Evolutionary conservation across 1,140 invertebrate species (phyloP).

Genomic region (Hypothenemus hampei): DNA sequence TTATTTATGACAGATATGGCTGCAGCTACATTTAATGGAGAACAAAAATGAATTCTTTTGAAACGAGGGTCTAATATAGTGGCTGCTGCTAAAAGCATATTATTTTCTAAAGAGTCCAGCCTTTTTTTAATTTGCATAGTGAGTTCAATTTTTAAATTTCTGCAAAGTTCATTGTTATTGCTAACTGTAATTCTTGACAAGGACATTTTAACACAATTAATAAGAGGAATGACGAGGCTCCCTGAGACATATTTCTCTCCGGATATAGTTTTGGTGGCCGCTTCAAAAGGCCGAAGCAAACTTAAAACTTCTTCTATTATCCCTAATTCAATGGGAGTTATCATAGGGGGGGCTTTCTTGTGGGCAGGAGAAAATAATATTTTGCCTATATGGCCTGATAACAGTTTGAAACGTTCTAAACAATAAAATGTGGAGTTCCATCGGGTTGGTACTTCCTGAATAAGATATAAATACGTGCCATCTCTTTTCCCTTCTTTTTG

Average conservation of each 20-base stretch:
- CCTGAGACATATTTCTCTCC: slow-evolving; percentile 3
- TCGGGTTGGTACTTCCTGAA: background rate
- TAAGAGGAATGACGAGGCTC: slow-evolving; percentile 8
- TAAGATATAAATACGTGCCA: slow-evolving; percentile 1
- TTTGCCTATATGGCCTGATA: slow-evolving; percentile 1
- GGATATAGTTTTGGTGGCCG: slow-evolving; percentile 4
- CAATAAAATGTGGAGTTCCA: background rate
- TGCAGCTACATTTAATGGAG: too few relatives aligned
- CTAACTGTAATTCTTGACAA: background rate
- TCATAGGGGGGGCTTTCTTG: slow-evolving; percentile 3
- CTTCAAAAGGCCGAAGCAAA: background rate
- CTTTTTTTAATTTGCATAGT: slow-evolving; percentile 5
- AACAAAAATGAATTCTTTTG: slow-evolving; percentile 16
- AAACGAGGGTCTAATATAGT: slow-evolving; percentile 18
- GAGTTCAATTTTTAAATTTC: slow-evolving; percentile 2
- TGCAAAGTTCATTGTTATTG: background rate
- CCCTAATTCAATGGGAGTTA: background rate
- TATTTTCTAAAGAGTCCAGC: slow-evolving; percentile 3
- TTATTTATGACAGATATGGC: too few relatives aligned
- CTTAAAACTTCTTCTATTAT: background rate
- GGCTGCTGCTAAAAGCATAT: slow-evolving; percentile 6
- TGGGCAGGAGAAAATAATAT: background rate
- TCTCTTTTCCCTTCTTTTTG: slow-evolving; percentile 4
- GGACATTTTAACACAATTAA: slow-evolving; percentile 4
- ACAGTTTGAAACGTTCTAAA: too few relatives aligned